These are phyloP conservation scores for Hirudinaria manillensis DNA, from an alignment of 2,888 invertebrate genomes.

Conservation along the genomic window DNA sequence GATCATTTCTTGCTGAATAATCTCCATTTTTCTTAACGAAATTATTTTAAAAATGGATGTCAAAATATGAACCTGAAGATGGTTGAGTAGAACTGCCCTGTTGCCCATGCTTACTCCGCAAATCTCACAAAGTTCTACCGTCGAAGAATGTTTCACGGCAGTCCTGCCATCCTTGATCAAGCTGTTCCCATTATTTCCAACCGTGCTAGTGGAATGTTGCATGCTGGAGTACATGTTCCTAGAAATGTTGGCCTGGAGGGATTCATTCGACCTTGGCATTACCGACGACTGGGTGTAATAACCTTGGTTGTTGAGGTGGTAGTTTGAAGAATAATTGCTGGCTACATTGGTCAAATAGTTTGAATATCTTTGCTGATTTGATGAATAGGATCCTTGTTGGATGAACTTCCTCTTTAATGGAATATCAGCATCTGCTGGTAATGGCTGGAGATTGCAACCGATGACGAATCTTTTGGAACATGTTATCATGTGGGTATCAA, in stretches of 20 bases:
- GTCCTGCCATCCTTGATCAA: constrained; percentile 21
- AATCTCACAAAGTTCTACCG: constrained; percentile 33
- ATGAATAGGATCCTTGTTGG: constrained; percentile 20
- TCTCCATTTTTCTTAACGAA: neutral
- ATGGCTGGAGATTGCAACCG: constrained; percentile 33
- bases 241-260: neutral
- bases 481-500: constrained; percentile 32
- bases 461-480: constrained; percentile 34
- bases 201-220: neutral
- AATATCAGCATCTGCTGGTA: constrained; percentile 35
- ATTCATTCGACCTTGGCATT: constrained; percentile 6
- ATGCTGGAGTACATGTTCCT: constrained; percentile 11
- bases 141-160: neutral
- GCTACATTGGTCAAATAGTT: constrained; percentile 20
- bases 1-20: neutral
- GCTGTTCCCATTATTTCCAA: constrained; percentile 15
- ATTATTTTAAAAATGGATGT: neutral
- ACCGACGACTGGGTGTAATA: constrained; percentile 21
- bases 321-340: constrained; percentile 12
- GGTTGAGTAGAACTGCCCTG: constrained; percentile 31
- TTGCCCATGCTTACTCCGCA: constrained; percentile 27
- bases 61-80: constrained; percentile 22
- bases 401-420: constrained; percentile 29
- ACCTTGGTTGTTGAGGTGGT: neutral
- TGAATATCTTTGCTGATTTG: constrained; percentile 21